Conservation (phyloP, 2,113 vertebrate genomes). For the Piprites chloris region DNA sequence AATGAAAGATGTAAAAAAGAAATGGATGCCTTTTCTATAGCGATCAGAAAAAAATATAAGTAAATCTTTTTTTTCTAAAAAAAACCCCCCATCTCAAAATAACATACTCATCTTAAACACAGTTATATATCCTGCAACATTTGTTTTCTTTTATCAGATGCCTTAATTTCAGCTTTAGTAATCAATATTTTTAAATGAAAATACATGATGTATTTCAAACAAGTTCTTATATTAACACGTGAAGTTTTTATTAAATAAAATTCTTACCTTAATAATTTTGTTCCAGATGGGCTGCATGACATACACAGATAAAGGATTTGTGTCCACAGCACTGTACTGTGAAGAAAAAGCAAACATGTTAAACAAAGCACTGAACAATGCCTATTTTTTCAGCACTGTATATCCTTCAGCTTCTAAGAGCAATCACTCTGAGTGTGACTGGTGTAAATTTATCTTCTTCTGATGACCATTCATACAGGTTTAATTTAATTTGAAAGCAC, state of each 20-base stretch:
- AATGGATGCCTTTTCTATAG: background rate
- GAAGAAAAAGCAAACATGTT: background rate
- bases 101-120: background rate
- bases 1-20: background rate
- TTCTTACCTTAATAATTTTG: conserved; percentile 69
- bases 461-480: background rate
- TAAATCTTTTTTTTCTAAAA: background rate
- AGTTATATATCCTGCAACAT: background rate
- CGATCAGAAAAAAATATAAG: background rate
- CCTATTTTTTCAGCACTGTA: background rate
- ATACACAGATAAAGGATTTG: conserved; percentile 71
- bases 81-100: background rate
- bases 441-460: background rate
- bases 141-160: background rate
- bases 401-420: background rate
- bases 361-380: background rate
- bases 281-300: conserved; percentile 74
- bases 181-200: background rate
- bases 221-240: background rate
- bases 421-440: background rate
- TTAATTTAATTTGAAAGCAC: background rate
- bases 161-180: background rate
- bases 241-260: background rate
- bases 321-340: conserved; percentile 75
- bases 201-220: background rate